These are phyloP conservation scores for Cremastinae sp. DNA, from an alignment of 2,888 invertebrate genomes.

Conservation along the genomic window DNA sequence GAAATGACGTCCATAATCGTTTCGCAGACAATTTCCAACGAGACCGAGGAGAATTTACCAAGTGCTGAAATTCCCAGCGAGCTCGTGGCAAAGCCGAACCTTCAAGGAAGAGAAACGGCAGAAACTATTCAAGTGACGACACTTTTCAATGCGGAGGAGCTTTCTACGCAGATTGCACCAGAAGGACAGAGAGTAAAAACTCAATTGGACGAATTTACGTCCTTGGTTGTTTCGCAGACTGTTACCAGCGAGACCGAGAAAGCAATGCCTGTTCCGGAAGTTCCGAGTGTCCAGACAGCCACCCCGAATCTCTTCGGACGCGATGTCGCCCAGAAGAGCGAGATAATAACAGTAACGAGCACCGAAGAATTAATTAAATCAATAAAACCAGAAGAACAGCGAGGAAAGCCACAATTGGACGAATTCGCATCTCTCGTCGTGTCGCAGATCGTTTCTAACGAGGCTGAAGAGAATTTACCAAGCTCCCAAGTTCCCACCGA, in stretches of 20 bases:
- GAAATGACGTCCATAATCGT: constrained; percentile 71
- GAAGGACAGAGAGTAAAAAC: constrained; percentile 69
- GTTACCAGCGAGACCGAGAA: constrained; percentile 66
- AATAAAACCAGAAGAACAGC: constrained; percentile 59
- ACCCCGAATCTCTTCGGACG: constrained; percentile 74
- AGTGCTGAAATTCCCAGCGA: constrained; percentile 55
- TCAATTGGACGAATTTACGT: constrained; percentile 69
- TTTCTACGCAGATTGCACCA: constrained; percentile 61
- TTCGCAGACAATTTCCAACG: constrained; percentile 66
- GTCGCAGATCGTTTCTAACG: constrained; percentile 63
- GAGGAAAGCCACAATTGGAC: constrained; percentile 63
- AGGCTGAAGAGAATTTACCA: constrained; percentile 63
- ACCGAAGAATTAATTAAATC: constrained; percentile 69
- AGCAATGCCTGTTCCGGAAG: constrained; percentile 66
- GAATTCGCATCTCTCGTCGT: constrained; percentile 62
- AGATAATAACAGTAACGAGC: constrained; percentile 67
- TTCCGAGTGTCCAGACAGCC: constrained; percentile 75
- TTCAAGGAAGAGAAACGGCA: constrained; percentile 73
- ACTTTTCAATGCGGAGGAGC: constrained; percentile 65
- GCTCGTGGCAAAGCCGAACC: constrained; percentile 66
- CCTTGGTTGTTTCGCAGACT: constrained; percentile 70
- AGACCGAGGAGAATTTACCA: constrained; percentile 66
- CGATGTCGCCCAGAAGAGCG: constrained; percentile 71
- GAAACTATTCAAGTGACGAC: constrained; percentile 74
- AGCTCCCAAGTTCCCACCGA: constrained; percentile 56